A percentile compares a stretch with the other conserved stretches of the same genome.
These are phyloP conservation scores for Pangasius sanitwongsei DNA, from an alignment of 2,797 vertebrate genomes.

Conservation along the genomic window DNA sequence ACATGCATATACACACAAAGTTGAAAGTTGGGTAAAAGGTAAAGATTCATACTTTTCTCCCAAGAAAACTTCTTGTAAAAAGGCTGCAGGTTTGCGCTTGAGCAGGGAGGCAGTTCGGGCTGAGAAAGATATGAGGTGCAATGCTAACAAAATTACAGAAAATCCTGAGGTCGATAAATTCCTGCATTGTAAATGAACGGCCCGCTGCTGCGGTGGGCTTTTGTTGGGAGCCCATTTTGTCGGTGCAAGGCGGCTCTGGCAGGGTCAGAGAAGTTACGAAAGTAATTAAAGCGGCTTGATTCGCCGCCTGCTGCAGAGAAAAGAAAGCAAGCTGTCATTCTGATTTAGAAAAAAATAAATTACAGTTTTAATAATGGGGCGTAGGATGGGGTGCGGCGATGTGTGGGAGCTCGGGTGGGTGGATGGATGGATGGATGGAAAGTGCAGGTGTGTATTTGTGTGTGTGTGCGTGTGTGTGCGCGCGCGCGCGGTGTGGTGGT, in stretches of 20 bases:
- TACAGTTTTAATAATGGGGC: slow-evolving; percentile 95
- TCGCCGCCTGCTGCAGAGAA: slow-evolving; percentile 97
- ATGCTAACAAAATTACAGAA: slow-evolving; percentile 79
- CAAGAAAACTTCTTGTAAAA: slow-evolving; percentile 66
- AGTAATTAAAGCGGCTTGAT: slow-evolving; percentile 94
- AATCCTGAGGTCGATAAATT: slow-evolving; percentile 76
- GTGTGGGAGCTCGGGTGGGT: slow-evolving; percentile 69
- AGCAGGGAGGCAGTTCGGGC: slow-evolving; percentile 47
- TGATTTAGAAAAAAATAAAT: slow-evolving; percentile 96
- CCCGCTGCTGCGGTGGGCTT: slow-evolving; percentile 68
- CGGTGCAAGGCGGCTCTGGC: slow-evolving; percentile 70
- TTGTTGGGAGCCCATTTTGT: slow-evolving; percentile 80
- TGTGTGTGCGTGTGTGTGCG: not conserved
- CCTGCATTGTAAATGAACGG: slow-evolving; percentile 74
- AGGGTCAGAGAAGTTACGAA: slow-evolving; percentile 92
- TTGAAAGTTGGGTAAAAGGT: slow-evolving; percentile 31
- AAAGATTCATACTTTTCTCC: slow-evolving; percentile 33
- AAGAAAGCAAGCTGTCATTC: slow-evolving; percentile 99
- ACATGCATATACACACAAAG: slow-evolving; percentile 21
- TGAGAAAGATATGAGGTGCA: slow-evolving; percentile 76
- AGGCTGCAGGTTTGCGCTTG: slow-evolving; percentile 46
- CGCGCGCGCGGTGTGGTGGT: slow-evolving; percentile 38
- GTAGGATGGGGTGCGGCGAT: slow-evolving; percentile 68
- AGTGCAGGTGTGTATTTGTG: slow-evolving; percentile 37
- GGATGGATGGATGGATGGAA: slow-evolving; percentile 42